A percentile compares a stretch with the other conserved stretches of the same genome.
These are phyloP conservation scores for Andrena cerasifolii DNA, from an alignment of 1,140 invertebrate species.

Conservation along the genomic window DNA sequence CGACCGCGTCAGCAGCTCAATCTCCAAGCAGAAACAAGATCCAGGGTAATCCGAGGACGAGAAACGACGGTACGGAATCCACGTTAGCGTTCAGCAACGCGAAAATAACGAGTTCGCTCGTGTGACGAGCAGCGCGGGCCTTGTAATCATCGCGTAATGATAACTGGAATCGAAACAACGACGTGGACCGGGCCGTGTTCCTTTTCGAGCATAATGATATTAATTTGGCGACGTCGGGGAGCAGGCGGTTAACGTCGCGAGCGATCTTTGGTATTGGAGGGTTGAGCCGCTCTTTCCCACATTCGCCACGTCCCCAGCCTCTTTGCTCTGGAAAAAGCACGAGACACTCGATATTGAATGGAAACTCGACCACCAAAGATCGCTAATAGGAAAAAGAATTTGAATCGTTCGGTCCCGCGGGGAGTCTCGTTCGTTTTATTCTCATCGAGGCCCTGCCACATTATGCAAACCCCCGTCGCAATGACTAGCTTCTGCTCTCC, in stretches of 20 bases:
- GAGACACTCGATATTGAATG: no score
- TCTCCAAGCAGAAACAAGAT: constrained; percentile 43
- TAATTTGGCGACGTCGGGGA: constrained; percentile 68
- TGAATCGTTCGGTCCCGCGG: neutral
- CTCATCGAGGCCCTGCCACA: constrained; percentile 9
- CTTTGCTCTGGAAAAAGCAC: no score
- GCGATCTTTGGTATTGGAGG: no score
- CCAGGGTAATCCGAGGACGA: constrained; percentile 51
- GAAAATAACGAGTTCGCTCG: constrained; percentile 56
- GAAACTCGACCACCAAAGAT: no score
- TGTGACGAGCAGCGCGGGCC: constrained; percentile 49
- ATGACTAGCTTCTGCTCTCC: constrained; percentile 31
- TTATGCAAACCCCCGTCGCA: constrained; percentile 43
- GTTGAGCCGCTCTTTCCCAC: no score
- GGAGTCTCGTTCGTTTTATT: constrained; percentile 13
- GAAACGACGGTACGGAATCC: constrained; percentile 14
- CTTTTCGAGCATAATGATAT: constrained; percentile 71
- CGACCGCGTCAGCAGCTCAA: constrained; percentile 47
- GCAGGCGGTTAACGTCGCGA: constrained; percentile 53
- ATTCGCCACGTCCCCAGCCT: no score
- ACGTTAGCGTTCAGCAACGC: neutral
- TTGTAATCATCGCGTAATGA: constrained; percentile 62
- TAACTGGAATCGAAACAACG: constrained; percentile 64
- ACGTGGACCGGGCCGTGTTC: constrained; percentile 36
- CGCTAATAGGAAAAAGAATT: no score